A percentile compares a stretch with the other conserved stretches of the same genome.
Evolutionary conservation across 2,797 vertebrate genomes (phyloP).

Genomic region (Siniperca obscura): DNA sequence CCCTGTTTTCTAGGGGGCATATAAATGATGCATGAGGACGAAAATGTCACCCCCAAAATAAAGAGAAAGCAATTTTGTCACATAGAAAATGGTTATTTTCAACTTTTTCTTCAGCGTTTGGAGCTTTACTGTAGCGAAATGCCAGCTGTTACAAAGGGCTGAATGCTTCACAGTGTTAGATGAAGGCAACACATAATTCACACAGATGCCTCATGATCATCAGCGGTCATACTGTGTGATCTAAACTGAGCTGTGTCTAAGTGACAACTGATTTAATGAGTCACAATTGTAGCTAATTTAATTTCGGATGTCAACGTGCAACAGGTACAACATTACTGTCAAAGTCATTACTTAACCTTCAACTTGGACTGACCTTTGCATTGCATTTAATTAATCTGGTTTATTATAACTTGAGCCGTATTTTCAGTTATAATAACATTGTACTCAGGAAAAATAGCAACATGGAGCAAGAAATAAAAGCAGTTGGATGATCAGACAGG

Average conservation of each 20-base stretch:
- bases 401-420: too few species aligned
- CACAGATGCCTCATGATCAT: constrained; percentile 28
- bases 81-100: constrained; percentile 74
- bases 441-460: neutral
- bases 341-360: constrained; percentile 9
- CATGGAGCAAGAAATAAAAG: too few species aligned
- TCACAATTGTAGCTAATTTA: constrained; percentile 2
- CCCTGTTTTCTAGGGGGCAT: constrained; percentile 86
- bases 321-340: constrained; percentile 1
- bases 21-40: constrained; percentile 93
- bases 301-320: constrained; percentile 5
- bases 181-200: constrained; percentile 25
- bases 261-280: constrained; percentile 2
- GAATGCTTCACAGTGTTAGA: constrained; percentile 40
- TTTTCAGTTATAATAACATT: neutral
- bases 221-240: constrained; percentile 9
- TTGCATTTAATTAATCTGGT: neutral
- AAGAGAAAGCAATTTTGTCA: constrained; percentile 87
- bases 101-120: constrained; percentile 44
- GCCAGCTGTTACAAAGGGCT: constrained; percentile 47
- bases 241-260: neutral
- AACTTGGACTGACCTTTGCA: neutral
- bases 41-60: constrained; percentile 91
- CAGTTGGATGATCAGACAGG: too few species aligned
- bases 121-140: constrained; percentile 58